Conservation (phyloP, 2,113 vertebrate genomes). For the Daubentonia madagascariensis region DNA sequence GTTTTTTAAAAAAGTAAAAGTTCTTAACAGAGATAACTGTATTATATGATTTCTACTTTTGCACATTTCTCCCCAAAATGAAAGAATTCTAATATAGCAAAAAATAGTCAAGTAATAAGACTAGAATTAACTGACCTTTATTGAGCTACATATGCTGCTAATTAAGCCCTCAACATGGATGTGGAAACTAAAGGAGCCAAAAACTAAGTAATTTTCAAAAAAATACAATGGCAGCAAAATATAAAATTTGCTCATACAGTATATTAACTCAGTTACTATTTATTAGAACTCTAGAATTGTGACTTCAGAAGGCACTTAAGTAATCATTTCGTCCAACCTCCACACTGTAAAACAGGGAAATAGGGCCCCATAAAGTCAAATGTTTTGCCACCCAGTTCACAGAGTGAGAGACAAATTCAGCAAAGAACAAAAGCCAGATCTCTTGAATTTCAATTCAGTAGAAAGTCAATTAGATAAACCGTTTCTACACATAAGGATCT, state of each 20-base stretch:
- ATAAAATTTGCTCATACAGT: not conserved
- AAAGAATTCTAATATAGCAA: not conserved
- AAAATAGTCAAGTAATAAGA: not conserved
- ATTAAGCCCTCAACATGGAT: not conserved
- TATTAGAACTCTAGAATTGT: not conserved
- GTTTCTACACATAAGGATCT: not conserved
- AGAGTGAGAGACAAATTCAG: not conserved
- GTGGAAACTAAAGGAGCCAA: not conserved
- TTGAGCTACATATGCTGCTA: not conserved
- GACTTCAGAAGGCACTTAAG: not conserved
- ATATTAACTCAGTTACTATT: not conserved
- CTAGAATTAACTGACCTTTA: not conserved
- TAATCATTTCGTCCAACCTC: not conserved
- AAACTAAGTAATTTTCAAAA: not conserved
- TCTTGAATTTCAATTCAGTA: not conserved
- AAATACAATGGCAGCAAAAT: not conserved
- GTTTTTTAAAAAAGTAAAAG: not conserved
- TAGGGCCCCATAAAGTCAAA: not conserved
- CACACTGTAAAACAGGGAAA: not conserved
- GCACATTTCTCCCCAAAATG: not conserved
- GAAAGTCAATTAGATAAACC: not conserved
- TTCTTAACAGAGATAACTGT: not conserved
- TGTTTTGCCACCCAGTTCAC: not conserved
- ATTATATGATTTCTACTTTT: not conserved
- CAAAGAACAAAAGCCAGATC: not conserved